Evolutionary conservation across 2,113 vertebrate species (phyloP).

Genomic region (Tetrax tetrax): DNA sequence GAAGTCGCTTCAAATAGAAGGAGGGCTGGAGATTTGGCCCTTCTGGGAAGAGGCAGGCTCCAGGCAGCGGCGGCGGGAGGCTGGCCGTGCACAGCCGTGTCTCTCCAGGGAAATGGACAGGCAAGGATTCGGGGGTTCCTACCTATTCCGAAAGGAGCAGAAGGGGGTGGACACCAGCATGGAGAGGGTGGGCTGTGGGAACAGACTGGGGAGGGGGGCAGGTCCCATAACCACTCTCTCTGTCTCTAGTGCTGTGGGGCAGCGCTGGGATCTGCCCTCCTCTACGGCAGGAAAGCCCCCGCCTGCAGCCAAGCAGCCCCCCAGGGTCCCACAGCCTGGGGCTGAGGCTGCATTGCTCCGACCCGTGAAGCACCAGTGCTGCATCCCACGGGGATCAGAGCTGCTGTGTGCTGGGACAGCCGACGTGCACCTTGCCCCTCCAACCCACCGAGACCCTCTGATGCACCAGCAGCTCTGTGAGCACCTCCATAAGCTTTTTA

Average conservation of each 20-base stretch:
- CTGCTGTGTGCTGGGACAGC: not conserved
- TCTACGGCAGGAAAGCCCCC: not conserved
- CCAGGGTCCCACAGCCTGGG: not conserved
- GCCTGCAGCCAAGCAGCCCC: not conserved
- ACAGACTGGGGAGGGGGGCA: not conserved
- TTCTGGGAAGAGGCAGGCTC: not conserved
- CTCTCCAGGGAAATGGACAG: rapidly evolving
- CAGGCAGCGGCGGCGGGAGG: rapidly evolving
- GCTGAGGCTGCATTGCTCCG: not conserved
- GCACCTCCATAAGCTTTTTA: not conserved
- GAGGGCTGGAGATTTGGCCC: rapidly evolving
- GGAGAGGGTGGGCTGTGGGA: not conserved
- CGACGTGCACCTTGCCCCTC: rapidly evolving
- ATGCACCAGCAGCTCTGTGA: not conserved
- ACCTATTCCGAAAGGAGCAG: not conserved
- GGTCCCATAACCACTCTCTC: rapidly evolving
- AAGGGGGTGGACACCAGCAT: not conserved
- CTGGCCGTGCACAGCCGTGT: rapidly evolving
- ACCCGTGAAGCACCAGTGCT: not conserved
- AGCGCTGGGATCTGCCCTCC: not conserved
- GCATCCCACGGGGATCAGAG: rapidly evolving
- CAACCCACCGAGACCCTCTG: not conserved
- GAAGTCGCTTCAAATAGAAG: not conserved
- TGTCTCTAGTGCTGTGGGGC: not conserved
- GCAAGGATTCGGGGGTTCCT: not conserved